A percentile compares a stretch with the other conserved stretches of the same genome.
Evolutionary conservation across 2,797 vertebrate genomes (phyloP).

Genomic region (Takifugu rubripes): DNA sequence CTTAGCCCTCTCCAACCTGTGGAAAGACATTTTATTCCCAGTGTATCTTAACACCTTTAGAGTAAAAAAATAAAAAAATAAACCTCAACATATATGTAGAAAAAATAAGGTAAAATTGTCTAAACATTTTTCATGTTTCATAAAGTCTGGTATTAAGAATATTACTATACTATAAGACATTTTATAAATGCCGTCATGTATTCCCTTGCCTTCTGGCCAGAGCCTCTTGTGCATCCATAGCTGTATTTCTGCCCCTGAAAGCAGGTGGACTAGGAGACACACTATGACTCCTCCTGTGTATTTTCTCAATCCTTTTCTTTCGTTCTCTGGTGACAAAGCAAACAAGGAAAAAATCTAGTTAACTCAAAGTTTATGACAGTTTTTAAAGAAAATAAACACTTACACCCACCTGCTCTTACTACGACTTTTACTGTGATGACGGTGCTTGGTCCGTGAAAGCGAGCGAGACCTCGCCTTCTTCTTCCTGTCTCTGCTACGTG

Average conservation of each 20-base stretch:
- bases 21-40: too few relatives aligned
- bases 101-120: not conserved
- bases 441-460: slow-evolving; percentile 87
- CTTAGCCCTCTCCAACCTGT: slow-evolving; percentile 89
- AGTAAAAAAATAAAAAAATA: too few relatives aligned
- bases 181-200: slow-evolving; percentile 6
- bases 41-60: too few relatives aligned
- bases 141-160: too few relatives aligned
- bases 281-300: slow-evolving; percentile 86
- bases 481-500: slow-evolving; percentile 81
- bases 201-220: slow-evolving; percentile 87
- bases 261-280: slow-evolving; percentile 83
- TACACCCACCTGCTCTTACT: slow-evolving; percentile 85
- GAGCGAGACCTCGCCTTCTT: slow-evolving; percentile 86
- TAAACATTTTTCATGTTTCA: too few relatives aligned
- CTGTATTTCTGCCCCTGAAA: slow-evolving; percentile 93
- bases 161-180: not conserved
- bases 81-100: not conserved
- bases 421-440: slow-evolving; percentile 86
- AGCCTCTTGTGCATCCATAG: slow-evolving; percentile 98
- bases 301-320: slow-evolving; percentile 91
- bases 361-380: not conserved
- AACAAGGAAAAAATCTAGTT: slow-evolving; percentile 4
- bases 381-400: not conserved
- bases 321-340: slow-evolving; percentile 76